Percentiles rank a stretch among this genome's conserved stretches.
Evolutionary conservation across 1,140 invertebrate genomes (phyloP).

Genomic region (Chrysopa pallens): DNA sequence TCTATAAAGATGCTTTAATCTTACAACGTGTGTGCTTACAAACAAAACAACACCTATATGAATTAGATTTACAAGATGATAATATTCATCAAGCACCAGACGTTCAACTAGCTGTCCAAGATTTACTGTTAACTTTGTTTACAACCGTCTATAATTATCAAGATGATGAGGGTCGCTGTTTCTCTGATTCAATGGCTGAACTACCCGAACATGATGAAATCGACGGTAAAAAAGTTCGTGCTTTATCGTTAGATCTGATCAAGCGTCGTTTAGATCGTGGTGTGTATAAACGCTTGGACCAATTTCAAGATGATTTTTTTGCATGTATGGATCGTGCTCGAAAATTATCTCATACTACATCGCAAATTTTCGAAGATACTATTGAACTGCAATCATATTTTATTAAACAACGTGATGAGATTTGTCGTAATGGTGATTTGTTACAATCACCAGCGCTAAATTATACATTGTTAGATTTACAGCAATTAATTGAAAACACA

Average conservation of each 20-base stretch:
- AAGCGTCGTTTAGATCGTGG: conserved; percentile 71
- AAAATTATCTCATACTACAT: conserved; percentile 72
- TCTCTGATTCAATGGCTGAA: conserved; percentile 89
- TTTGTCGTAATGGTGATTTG: conserved; percentile 60
- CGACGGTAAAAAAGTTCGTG: conserved; percentile 48
- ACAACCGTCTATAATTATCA: conserved; percentile 89
- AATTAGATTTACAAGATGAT: conserved; percentile 74
- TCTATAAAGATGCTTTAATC: conserved; percentile 94
- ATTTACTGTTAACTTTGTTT: conserved; percentile 81
- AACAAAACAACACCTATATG: conserved; percentile 75
- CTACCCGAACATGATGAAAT: conserved; percentile 75
- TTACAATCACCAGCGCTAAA: conserved; percentile 74
- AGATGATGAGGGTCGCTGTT: conserved; percentile 90
- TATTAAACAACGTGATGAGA: conserved; percentile 53
- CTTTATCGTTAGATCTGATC: conserved; percentile 67
- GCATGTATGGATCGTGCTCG: conserved; percentile 80
- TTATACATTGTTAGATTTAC: conserved; percentile 57
- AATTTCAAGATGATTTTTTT: conserved; percentile 95
- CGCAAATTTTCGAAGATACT: conserved; percentile 87
- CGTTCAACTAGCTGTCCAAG: conserved; percentile 73
- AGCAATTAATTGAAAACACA: conserved; percentile 51
- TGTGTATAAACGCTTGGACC: conserved; percentile 79
- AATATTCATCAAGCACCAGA: conserved; percentile 49
- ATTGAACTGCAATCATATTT: conserved; percentile 88
- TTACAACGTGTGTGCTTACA: conserved; percentile 82